Evolutionary conservation across 2,113 vertebrate genomes (phyloP).

Genomic region (Pimephales promelas): DNA sequence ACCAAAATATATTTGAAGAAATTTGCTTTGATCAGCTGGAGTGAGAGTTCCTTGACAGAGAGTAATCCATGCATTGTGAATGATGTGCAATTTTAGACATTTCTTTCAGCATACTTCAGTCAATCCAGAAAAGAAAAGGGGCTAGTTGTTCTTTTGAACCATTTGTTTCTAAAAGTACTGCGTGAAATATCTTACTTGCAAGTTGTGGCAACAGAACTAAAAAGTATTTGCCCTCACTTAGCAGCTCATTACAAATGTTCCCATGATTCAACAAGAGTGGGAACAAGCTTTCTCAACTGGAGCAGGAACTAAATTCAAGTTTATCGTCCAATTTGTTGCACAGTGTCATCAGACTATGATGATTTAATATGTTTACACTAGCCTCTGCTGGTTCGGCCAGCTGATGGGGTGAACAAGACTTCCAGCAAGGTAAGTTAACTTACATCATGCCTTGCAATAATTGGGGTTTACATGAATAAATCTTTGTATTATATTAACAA

Average conservation of each 20-base stretch:
- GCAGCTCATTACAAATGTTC: constrained; percentile 45
- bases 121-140: neutral
- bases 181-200: constrained; percentile 12
- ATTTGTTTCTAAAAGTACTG: constrained; percentile 6
- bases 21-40: neutral
- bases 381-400: neutral
- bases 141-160: constrained; percentile 4
- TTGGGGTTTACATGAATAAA: neutral
- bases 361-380: constrained; percentile 50
- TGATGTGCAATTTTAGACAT: neutral
- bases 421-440: neutral
- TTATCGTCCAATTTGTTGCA: constrained; percentile 54
- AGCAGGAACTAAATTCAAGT: constrained; percentile 53
- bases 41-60: neutral
- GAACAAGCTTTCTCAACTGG: constrained; percentile 31
- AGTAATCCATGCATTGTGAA: neutral
- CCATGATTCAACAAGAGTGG: constrained; percentile 44
- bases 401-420: neutral
- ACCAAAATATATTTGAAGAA: neutral
- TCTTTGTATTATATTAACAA: neutral
- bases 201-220: constrained; percentile 32
- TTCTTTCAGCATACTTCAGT: neutral
- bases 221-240: constrained; percentile 10
- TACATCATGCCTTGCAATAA: neutral
- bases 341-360: constrained; percentile 39